Conservation (phyloP, 2,113 vertebrate species). For the Cephalopholis sonnerati region DNA sequence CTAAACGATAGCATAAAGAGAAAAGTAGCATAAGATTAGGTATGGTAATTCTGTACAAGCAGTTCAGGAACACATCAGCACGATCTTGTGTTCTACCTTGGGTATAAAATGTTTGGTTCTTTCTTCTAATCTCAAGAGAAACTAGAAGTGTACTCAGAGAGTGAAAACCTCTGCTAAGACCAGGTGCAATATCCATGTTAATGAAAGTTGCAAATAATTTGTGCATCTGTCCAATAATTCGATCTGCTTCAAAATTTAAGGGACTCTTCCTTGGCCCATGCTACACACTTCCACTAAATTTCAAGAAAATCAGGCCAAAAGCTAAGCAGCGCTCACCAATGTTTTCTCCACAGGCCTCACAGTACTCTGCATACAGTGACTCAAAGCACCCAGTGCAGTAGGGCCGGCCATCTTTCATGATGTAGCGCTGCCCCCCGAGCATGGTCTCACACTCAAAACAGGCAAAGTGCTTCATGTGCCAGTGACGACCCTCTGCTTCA, state of each 20-base stretch:
- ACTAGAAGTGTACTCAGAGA: too few relatives aligned
- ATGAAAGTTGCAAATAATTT: too few relatives aligned
- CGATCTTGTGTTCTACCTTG: not conserved
- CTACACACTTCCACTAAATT: too few relatives aligned
- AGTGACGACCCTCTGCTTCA: slow-evolving; percentile 95
- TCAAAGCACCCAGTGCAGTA: slow-evolving; percentile 96
- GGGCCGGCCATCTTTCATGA: slow-evolving; percentile 95
- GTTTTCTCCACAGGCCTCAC: slow-evolving; percentile 94
- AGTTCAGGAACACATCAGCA: not conserved
- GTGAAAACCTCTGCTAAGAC: too few relatives aligned
- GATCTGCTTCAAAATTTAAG: too few relatives aligned
- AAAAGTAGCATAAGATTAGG: not conserved
- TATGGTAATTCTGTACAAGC: not conserved
- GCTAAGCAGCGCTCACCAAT: slow-evolving; percentile 91
- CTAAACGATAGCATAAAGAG: slow-evolving; percentile 70
- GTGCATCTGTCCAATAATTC: too few relatives aligned
- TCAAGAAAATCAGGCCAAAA: too few relatives aligned
- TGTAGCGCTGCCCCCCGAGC: slow-evolving; percentile 95
- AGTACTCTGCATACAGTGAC: slow-evolving; percentile 95
- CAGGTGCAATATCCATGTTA: too few relatives aligned
- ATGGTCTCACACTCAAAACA: slow-evolving; percentile 93
- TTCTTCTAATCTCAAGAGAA: not conserved
- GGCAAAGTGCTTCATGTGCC: slow-evolving; percentile 98
- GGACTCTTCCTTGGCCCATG: too few relatives aligned
- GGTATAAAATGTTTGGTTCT: not conserved